These are phyloP conservation scores for Geotrypetes seraphini DNA, from an alignment of 2,797 vertebrate genomes.

Conservation along the genomic window DNA sequence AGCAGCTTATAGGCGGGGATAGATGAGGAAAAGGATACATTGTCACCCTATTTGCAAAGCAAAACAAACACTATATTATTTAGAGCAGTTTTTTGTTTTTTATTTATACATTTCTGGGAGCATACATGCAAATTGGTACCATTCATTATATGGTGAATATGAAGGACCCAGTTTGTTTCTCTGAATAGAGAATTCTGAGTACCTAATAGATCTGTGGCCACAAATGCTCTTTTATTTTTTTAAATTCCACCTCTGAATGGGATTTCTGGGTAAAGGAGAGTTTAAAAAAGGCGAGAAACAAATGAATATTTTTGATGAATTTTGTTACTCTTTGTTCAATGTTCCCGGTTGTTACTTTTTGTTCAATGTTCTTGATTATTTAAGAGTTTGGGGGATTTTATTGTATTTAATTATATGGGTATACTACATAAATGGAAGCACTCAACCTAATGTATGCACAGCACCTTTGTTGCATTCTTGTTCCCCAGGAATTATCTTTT, in stretches of 20 bases:
- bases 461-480: constrained; percentile 29
- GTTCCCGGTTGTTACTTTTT: constrained; percentile 10
- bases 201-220: background rate
- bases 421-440: constrained; percentile 18
- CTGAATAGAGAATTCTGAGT: background rate
- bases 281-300: background rate
- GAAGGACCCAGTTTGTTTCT: background rate
- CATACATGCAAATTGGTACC: constrained; percentile 12
- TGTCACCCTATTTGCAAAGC: too few species aligned
- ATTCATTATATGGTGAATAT: constrained; percentile 12
- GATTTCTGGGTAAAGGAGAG: background rate
- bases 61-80: constrained; percentile 36
- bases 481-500: constrained; percentile 9
- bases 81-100: constrained; percentile 10
- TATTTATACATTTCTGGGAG: constrained; percentile 35
- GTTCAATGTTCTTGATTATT: too few species aligned
- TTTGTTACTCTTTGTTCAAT: constrained; percentile 21
- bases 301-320: background rate
- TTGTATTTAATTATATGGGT: constrained; percentile 29
- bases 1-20: too few species aligned
- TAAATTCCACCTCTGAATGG: background rate
- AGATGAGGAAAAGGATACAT: too few species aligned
- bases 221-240: too few species aligned
- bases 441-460: constrained; percentile 23
- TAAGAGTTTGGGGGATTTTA: constrained; percentile 13